Conservation (phyloP, 2,888 invertebrate species). For the Idaea biselata region DNA sequence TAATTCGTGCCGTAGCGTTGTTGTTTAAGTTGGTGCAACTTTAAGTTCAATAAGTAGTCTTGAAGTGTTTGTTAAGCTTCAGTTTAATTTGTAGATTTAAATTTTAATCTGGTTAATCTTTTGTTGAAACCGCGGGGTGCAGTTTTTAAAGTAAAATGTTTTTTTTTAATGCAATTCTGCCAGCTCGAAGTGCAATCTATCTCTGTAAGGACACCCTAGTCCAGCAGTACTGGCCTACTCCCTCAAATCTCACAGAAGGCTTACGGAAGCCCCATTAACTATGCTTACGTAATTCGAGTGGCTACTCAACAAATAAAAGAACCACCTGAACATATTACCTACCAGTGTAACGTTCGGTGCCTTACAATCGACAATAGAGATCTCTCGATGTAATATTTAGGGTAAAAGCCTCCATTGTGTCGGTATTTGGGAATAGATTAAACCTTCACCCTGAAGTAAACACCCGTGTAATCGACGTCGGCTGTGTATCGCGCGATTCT, state of each 20-base stretch:
- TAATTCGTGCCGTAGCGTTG: neutral
- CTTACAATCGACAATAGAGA: neutral
- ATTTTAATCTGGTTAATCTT: neutral
- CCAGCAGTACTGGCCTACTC: no score
- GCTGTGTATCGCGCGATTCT: constrained; percentile 26
- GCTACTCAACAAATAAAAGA: no score
- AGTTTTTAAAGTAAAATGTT: no score
- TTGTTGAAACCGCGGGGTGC: no score
- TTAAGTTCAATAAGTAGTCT: neutral
- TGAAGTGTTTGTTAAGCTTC: neutral
- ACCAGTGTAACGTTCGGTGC: neutral
- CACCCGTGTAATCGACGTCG: constrained; percentile 32
- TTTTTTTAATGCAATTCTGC: no score
- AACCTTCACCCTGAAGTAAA: constrained; percentile 20
- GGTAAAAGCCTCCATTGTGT: neutral
- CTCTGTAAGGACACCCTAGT: no score
- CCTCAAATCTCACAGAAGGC: no score
- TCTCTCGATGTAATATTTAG: neutral
- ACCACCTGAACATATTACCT: neutral
- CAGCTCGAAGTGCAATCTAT: no score
- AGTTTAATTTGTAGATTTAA: neutral
- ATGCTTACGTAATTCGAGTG: no score
- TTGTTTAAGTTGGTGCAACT: neutral
- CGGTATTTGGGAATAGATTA: constrained; percentile 10
- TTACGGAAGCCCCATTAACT: no score